Percentiles rank a stretch among this genome's conserved stretches.
phyloP scores from a whole-genome alignment of 2,888 invertebrate species.

The Caenorhabditis afra region DNA sequence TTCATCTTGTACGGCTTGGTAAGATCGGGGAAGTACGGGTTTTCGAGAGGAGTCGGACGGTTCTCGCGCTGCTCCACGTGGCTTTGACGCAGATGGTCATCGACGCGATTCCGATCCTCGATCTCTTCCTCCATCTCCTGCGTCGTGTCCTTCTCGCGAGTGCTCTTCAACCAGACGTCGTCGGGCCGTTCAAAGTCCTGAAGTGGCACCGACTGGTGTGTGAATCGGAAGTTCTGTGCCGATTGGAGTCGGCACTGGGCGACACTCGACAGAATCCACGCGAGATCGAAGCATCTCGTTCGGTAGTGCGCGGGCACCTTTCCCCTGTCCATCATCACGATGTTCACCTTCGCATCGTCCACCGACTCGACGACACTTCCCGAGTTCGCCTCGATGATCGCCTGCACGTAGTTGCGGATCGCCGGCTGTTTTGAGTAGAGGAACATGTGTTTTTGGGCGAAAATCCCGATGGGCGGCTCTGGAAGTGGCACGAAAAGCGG shows the following conservation, averaged over 20 bases:
- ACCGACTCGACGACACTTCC: constrained; percentile 19
- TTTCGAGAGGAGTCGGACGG: constrained; percentile 9
- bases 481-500: constrained; percentile 51
- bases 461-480: constrained; percentile 20
- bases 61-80: neutral
- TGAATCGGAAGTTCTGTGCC: constrained; percentile 7
- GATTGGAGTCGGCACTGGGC: constrained; percentile 18
- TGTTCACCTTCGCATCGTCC: constrained; percentile 3
- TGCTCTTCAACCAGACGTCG: constrained; percentile 47
- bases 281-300: constrained; percentile 27
- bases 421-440: neutral
- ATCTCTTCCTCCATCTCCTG: constrained; percentile 30
- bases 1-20: constrained; percentile 46
- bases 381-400: constrained; percentile 23
- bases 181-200: constrained; percentile 25
- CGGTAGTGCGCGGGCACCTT: neutral
- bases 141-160: constrained; percentile 32
- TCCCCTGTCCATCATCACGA: constrained; percentile 19
- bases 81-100: neutral
- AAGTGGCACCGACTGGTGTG: constrained; percentile 8
- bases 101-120: constrained; percentile 26
- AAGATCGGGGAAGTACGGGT: constrained; percentile 46
- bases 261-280: constrained; percentile 46
- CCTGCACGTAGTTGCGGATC: constrained; percentile 3
- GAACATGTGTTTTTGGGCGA: constrained; percentile 15